Conservation (phyloP, 2,797 vertebrate species). For the Sebastes kiyomatsui region DNA sequence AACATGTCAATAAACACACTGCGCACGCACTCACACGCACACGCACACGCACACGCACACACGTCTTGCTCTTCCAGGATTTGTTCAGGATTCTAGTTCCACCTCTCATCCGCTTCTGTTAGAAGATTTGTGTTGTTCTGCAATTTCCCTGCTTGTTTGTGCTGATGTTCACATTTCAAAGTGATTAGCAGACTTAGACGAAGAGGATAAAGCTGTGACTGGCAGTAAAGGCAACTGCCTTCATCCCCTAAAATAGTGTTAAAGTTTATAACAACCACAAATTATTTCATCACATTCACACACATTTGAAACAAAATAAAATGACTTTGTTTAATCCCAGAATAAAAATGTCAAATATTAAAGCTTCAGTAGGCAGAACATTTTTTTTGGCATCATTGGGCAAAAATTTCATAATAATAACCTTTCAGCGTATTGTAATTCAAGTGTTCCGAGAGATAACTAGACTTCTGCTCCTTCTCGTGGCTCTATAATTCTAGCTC, state of each 20-base stretch:
- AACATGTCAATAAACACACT: constrained; percentile 64
- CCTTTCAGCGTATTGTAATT: not conserved
- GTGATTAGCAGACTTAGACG: not conserved
- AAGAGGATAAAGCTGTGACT: not conserved
- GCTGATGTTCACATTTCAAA: not conserved
- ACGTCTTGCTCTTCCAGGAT: not conserved
- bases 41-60: not conserved
- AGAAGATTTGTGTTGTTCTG: not conserved
- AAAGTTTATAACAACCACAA: not conserved
- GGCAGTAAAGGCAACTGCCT: not conserved
- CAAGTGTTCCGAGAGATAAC: no score
- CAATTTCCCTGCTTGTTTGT: not conserved
- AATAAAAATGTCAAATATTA: not conserved
- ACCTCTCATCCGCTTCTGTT: not conserved
- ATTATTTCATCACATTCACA: not conserved
- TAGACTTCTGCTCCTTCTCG: no score
- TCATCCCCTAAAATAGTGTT: not conserved
- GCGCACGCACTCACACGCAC: not conserved
- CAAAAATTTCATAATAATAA: not conserved
- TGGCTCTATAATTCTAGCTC: not conserved
- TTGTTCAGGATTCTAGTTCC: not conserved
- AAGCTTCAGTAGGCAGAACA: no score
- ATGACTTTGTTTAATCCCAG: not conserved
- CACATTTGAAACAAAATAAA: not conserved
- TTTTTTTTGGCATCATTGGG: no score